These are phyloP conservation scores for Mythimna impura DNA, from an alignment of 2,888 invertebrate genomes.

Conservation along the genomic window DNA sequence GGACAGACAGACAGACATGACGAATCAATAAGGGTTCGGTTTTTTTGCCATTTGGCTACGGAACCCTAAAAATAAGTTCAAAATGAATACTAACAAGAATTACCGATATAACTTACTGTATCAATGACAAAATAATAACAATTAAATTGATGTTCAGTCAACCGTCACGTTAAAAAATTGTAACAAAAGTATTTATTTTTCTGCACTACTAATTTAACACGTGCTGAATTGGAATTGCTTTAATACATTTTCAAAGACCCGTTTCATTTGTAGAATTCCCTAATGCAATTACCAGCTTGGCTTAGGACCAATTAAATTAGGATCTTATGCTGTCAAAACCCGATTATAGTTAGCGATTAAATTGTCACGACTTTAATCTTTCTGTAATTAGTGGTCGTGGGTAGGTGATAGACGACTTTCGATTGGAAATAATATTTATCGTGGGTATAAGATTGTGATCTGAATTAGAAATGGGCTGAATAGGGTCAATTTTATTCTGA, in stretches of 20 bases:
- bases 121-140: too few relatives aligned
- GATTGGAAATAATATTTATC: conserved; percentile 4
- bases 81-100: too few relatives aligned
- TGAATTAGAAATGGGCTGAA: not conserved
- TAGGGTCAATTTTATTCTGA: not conserved
- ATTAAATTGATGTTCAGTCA: too few relatives aligned
- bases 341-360: conserved; percentile 27
- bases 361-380: conserved; percentile 17
- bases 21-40: too few relatives aligned
- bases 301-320: conserved; percentile 22
- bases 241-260: not conserved
- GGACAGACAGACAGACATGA: too few relatives aligned
- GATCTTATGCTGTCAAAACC: conserved; percentile 1
- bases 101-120: too few relatives aligned
- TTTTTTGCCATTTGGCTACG: too few relatives aligned
- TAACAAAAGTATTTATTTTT: too few relatives aligned
- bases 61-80: too few relatives aligned
- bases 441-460: not conserved
- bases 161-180: too few relatives aligned
- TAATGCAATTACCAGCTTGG: conserved; percentile 22
- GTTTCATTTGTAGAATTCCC: conserved; percentile 3
- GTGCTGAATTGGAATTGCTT: not conserved
- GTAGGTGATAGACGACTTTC: not conserved
- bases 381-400: conserved; percentile 8
- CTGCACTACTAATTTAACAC: not conserved